phyloP scores from a whole-genome alignment of 2,888 invertebrate genomes.

The Omphaloscelis lunosa region DNA sequence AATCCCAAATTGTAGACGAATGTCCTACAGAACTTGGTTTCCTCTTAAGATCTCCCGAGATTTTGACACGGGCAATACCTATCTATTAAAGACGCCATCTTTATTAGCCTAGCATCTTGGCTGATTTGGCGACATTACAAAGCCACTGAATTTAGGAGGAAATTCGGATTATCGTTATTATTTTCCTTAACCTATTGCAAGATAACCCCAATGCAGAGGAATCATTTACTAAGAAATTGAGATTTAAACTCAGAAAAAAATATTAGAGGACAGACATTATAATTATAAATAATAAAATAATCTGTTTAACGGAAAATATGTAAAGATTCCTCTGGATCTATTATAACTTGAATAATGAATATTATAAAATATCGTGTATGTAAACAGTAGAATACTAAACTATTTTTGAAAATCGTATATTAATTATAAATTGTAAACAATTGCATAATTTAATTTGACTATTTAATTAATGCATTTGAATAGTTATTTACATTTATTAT shows the following conservation, averaged over 20 bases:
- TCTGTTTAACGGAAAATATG: conserved; percentile 38
- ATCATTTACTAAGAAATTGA: conserved; percentile 25
- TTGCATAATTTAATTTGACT: conserved; percentile 47
- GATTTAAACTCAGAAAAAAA: conserved; percentile 17
- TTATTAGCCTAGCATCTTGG: not conserved
- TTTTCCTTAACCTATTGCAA: conserved; percentile 5
- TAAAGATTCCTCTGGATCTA: conserved; percentile 39
- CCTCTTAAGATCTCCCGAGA: not conserved
- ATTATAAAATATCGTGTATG: conserved; percentile 64
- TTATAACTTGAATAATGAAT: conserved; percentile 31
- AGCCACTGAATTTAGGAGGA: not conserved
- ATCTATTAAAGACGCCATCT: not conserved
- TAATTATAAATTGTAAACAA: conserved; percentile 53
- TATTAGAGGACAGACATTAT: conserved; percentile 11
- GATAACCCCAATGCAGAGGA: conserved; percentile 16
- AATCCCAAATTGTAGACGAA: conserved; percentile 3
- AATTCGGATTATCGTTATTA: not conserved
- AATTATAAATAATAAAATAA: conserved; percentile 34
- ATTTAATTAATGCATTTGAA: conserved; percentile 59
- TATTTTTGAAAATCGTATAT: conserved; percentile 64
- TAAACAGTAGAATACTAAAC: conserved; percentile 64
- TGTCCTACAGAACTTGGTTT: conserved; percentile 1
- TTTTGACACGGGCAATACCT: conserved; percentile 5
- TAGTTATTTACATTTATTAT: conserved; percentile 57
- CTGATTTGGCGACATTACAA: not conserved